Base-by-base conservation (phyloP, 2,888 invertebrate genomes). In the Margaritifera margaritifera region DNA sequence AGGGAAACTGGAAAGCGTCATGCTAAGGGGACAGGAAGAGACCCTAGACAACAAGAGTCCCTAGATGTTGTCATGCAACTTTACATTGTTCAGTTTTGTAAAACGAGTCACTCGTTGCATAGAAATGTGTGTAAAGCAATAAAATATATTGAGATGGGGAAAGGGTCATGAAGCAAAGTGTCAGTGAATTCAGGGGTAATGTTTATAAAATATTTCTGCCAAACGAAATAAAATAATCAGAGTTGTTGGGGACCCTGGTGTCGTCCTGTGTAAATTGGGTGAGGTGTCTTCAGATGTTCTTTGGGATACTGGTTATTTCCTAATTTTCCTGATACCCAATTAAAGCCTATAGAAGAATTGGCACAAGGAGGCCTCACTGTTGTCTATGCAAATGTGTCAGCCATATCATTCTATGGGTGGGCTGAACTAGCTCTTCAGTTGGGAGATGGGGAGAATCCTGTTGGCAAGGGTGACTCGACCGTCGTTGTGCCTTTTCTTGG, bases 261-360 rank as follows among this genome's bases (percentile, higher is more conserved):
- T 66, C 18, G 60, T 73, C 18, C 56, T 51, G 15, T 64, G 64
- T 27, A 20, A 20, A 6, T 25, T 73, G 15, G 53, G 57, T 62
- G 55, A 42, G 0, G 27, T n/a, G 18, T 24, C n/a, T 4, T 27
- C 50, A 25, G 55, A 62, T 31, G 22, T 64, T 20, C 22, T 69
- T 18, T 73, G 73, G 68, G 67, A 70, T 59, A 73, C 69, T 19
- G 67, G 64, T 25, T 58, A 24, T n/a, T 52, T 24, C n/a, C 56
- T 20, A 52, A 64, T 19, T 66, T 66, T 15, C 59, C 62, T 5
- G 1, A 52, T 52, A 22, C 57, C 6, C 6, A 8, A 56, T 18
- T 65, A 8, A 53, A 52, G 56, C 60, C 69, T 18, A 22, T 61
- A 6, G 25, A 31, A 19, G 61, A 61, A 25, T 50, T 69, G 5